Evolutionary conservation across 2,797 vertebrate genomes (phyloP).

Genomic region (Typhlichthys subterraneus): DNA sequence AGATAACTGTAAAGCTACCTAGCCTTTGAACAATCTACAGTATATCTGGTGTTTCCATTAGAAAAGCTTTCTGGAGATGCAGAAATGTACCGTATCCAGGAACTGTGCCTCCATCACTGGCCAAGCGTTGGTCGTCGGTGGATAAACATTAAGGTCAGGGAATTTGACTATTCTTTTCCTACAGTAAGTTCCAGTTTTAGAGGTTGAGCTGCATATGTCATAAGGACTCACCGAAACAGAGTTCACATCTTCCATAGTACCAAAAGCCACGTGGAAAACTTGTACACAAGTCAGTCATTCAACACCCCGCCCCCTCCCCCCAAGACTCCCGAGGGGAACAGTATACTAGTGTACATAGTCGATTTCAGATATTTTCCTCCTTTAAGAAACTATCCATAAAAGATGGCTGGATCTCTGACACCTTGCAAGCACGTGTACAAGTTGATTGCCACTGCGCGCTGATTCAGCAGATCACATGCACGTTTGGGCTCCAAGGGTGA

Average conservation of each 20-base stretch:
- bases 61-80: too few species aligned
- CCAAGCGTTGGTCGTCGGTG: slow-evolving; percentile 2
- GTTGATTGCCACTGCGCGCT: slow-evolving; percentile 48
- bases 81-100: too few species aligned
- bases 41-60: too few species aligned
- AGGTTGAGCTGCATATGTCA: slow-evolving; percentile 30
- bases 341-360: background rate
- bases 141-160: slow-evolving; percentile 6
- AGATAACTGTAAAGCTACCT: background rate
- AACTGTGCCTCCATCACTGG: slow-evolving; percentile 24
- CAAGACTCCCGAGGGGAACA: slow-evolving; percentile 3
- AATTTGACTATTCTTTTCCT: slow-evolving; percentile 40
- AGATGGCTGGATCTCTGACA: slow-evolving; percentile 59
- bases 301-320: too few species aligned
- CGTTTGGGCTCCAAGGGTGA: slow-evolving; percentile 21
- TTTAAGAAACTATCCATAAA: slow-evolving; percentile 43
- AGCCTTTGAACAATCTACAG: background rate
- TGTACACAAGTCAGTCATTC: background rate
- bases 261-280: background rate
- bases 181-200: slow-evolving; percentile 23
- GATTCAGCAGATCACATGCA: slow-evolving; percentile 67
- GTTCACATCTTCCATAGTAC: slow-evolving; percentile 33
- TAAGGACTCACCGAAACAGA: slow-evolving; percentile 5
- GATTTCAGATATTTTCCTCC: slow-evolving; percentile 28
- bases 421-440: slow-evolving; percentile 42